These are phyloP conservation scores for Lucifuga dentata DNA, from an alignment of 2,113 vertebrate genomes.

Conservation along the genomic window DNA sequence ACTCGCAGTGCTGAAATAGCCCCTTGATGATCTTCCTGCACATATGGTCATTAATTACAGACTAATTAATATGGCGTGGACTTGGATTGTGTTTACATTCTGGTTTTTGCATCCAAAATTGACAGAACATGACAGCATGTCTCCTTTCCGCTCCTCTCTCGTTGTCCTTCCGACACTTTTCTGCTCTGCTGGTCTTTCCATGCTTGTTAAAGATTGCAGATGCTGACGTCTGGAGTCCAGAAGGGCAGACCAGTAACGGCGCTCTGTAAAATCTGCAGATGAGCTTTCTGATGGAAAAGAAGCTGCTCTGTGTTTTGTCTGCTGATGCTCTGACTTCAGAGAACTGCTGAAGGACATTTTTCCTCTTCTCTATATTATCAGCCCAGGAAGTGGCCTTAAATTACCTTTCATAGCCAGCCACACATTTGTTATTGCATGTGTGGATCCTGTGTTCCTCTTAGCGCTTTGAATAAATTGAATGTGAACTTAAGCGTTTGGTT, in stretches of 20 bases:
- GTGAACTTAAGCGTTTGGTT: conserved; percentile 53
- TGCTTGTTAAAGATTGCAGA: conserved; percentile 67
- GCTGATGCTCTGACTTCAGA: conserved; percentile 27
- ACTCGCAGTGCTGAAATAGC: too few relatives aligned
- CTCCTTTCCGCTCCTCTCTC: conserved; percentile 13
- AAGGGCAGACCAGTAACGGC: conserved; percentile 61
- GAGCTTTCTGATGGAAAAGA: conserved; percentile 61
- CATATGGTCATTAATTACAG: not conserved
- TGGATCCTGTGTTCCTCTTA: conserved; percentile 52
- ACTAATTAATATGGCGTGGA: not conserved
- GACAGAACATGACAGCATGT: conserved; percentile 8
- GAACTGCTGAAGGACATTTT: conserved; percentile 28
- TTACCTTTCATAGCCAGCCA: conserved; percentile 40
- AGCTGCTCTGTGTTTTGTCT: conserved; percentile 39
- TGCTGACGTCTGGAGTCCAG: conserved; percentile 57
- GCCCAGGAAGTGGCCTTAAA: conserved; percentile 50
- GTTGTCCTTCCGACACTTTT: conserved; percentile 57
- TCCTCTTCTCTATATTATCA: conserved; percentile 31
- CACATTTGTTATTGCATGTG: conserved; percentile 54
- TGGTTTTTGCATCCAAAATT: conserved; percentile 1
- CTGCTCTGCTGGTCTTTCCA: conserved; percentile 64
- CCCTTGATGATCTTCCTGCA: not conserved
- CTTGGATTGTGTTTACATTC: not conserved
- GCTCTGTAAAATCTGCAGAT: conserved; percentile 66
- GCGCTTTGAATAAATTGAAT: conserved; percentile 45